Evolutionary conservation across 2,888 invertebrate genomes (phyloP).

Genomic region (Melieria crassipennis): DNA sequence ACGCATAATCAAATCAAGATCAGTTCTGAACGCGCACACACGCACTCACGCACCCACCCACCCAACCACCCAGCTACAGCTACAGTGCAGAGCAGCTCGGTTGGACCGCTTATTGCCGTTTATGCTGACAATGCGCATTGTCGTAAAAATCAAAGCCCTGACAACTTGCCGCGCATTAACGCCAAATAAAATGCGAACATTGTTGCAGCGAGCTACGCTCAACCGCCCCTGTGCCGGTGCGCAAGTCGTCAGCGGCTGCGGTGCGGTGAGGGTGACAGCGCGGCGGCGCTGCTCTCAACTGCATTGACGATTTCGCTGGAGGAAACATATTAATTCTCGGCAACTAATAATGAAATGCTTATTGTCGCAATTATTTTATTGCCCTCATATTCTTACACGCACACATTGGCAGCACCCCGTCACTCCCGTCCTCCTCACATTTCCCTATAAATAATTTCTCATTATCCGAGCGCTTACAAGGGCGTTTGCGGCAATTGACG

Average conservation of each 20-base stretch:
- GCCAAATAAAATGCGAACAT: conserved; percentile 47
- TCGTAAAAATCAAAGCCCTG: conserved; percentile 52
- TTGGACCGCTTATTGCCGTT: conserved; percentile 11
- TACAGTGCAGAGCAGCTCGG: background rate
- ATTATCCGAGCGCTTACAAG: conserved; percentile 28
- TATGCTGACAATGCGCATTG: conserved; percentile 13
- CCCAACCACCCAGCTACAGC: conserved; percentile 17
- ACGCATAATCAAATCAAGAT: conserved; percentile 37
- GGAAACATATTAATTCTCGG: conserved; percentile 25
- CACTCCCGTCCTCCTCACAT: conserved; percentile 22
- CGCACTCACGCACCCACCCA: conserved; percentile 18
- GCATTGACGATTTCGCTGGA: conserved; percentile 17
- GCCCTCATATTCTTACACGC: conserved; percentile 51
- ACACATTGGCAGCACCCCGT: conserved; percentile 49
- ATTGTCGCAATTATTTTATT: conserved; percentile 67
- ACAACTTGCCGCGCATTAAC: conserved; percentile 57
- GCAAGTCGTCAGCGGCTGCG: background rate
- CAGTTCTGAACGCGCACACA: conserved; percentile 4
- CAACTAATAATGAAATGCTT: conserved; percentile 65
- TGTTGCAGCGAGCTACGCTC: conserved; percentile 30
- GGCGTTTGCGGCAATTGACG: conserved; percentile 35
- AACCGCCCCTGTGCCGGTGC: conserved; percentile 48
- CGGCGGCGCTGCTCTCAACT: conserved; percentile 31
- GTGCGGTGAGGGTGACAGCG: conserved; percentile 12
- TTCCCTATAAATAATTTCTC: conserved; percentile 30